These are phyloP conservation scores for Zosterops japonicus DNA, from an alignment of 2,113 vertebrate genomes.

Conservation along the genomic window DNA sequence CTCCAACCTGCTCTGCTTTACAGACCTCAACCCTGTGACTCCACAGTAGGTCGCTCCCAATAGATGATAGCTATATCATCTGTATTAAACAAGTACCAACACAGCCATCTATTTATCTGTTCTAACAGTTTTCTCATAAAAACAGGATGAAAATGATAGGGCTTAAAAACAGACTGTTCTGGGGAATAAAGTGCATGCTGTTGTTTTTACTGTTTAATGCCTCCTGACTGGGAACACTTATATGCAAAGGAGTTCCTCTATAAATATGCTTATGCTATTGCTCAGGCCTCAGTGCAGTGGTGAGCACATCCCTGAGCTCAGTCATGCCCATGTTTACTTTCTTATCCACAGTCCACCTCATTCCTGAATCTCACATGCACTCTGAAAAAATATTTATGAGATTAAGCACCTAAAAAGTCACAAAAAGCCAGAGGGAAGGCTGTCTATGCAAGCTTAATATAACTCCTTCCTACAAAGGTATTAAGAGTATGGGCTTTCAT, in stretches of 20 bases:
- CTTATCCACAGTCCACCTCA: neutral
- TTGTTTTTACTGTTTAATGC: conserved; percentile 35
- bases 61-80: neutral
- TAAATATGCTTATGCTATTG: neutral
- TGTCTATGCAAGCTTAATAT: neutral
- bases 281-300: neutral
- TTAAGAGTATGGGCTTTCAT: neutral
- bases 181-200: neutral
- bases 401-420: conserved; percentile 16
- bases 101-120: neutral
- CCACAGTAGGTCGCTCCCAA: neutral
- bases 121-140: conserved; percentile 16
- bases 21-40: neutral
- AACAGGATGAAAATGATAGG: neutral
- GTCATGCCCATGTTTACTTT: neutral
- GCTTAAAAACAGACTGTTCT: conserved; percentile 27
- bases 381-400: neutral
- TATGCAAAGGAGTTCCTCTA: neutral
- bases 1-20: neutral
- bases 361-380: neutral
- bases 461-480: neutral
- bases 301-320: neutral
- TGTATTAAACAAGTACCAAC: neutral
- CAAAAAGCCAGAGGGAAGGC: neutral
- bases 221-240: conserved; percentile 18